Base-by-base conservation (phyloP, 2,888 invertebrate genomes). In the Saturnia japonica region DNA sequence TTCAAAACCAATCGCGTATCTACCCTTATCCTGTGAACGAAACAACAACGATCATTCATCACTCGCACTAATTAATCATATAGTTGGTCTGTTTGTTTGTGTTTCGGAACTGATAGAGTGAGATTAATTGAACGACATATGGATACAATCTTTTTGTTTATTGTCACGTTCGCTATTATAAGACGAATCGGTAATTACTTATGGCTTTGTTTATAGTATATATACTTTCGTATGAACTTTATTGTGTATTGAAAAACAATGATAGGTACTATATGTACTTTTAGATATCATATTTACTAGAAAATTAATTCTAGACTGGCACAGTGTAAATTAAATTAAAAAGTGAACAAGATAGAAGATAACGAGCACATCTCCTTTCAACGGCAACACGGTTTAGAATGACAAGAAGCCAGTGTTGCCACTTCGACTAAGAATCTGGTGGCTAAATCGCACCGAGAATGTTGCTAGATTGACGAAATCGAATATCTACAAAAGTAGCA, bases 41-140 rank as follows among this genome's bases (percentile, higher is more conserved):
- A 60, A 14, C 25, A 25, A 60, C 57, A 14, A 60, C 14, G 19
- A 64, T 64, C 34, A 64, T 64, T 64, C 40, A 64, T 64, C 64
- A 64, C 22, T 40, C n/a, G 1, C 64, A 2, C 40, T 64, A 64
- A 64, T 64, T 64, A 64, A 64, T 64, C 64, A 64, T 40, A 64
- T 40, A 64, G 64, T 64, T 40, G 64, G 25, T 64, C n/a, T 64
- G 40, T 64, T 64, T 64, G 64, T 64, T 64, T 64, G 40, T 64
- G 40, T 64, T 64, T 64, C 40, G 64, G 57, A 40, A 64, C 64
- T 64, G 64, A 64, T 64, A 64, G 64, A 64, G 64, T 64, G 64
- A 64, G 64, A 64, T 64, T 64, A 40, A 64, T 64, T 64, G 40
- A 22, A 64, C 34, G 40, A 7, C 64, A 40, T 64, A 40, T 40